Evolutionary conservation across 2,113 vertebrate species (phyloP), one percentile per base, ranked within the genome.

Genomic region (Dicaeum eximium): DNA sequence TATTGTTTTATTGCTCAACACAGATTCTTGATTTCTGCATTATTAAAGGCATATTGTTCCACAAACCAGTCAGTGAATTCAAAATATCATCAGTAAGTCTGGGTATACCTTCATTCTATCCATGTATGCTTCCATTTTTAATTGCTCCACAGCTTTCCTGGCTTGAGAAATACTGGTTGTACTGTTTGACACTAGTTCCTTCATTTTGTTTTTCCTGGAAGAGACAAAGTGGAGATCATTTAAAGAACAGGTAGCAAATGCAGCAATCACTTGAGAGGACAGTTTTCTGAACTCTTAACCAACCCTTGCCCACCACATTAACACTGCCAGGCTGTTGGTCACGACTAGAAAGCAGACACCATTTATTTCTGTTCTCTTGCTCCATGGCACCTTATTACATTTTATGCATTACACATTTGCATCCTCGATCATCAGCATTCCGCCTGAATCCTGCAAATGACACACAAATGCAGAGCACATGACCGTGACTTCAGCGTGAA

Each of bases 111-210:
- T 99, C 96, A 99, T 99, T 88, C 99, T 98, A 90, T 99, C 99
- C 99, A 99, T 99, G 94, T 99, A 99, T 78, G 99, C 99, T 97
- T 99, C 99, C 99, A 99, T 99, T 98, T 99, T 99, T 50, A 99
- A 98, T 93, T 99, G 99, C 90, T 99, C 99, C 97, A 99, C 99
- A 44, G 99, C 98, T 97, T 99, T 99, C 97, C 99, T 98, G 96
- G 99, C 99, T 93, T 99, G 99, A 82, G 99, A 99, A 98, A 99
- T 99, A 97, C 97, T 99, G 90, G 98, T 97, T 74, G 99, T 99
- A 97, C 98, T 99, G 98, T 98, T 99, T 79, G 98, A 98, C 95
- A 99, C 98, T 38, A 97, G 92, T 94, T 99, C 99, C 97, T 99
- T 99, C 99, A 99, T 99, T 96, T 96, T 97, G 96, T n/a, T 72